A percentile compares a stretch with the other conserved stretches of the same genome.
phyloP scores from a whole-genome alignment of 2,888 invertebrate species.

The Cactoblastis cactorum region DNA sequence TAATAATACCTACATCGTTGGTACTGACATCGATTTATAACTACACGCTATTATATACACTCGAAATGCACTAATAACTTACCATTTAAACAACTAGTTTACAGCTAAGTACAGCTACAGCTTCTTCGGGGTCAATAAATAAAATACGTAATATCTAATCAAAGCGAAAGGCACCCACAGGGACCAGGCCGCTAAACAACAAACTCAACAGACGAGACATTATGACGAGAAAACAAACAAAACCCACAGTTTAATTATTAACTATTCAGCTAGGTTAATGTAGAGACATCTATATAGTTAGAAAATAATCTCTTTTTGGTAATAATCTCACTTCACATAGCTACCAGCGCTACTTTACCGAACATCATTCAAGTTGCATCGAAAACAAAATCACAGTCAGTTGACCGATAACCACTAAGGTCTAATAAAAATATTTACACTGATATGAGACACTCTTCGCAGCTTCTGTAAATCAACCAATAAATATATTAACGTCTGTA shows the following conservation, averaged over 20 bases:
- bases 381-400: constrained; percentile 73
- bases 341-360: constrained; percentile 50
- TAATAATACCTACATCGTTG: constrained; percentile 75
- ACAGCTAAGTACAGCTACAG: constrained; percentile 52
- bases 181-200: constrained; percentile 39
- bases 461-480: constrained; percentile 55
- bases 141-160: constrained; percentile 50
- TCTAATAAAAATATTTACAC: constrained; percentile 61
- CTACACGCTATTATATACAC: constrained; percentile 68
- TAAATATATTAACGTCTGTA: constrained; percentile 52
- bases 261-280: constrained; percentile 54
- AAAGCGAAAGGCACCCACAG: constrained; percentile 33
- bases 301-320: constrained; percentile 77
- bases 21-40: constrained; percentile 69
- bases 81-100: constrained; percentile 57
- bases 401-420: constrained; percentile 42
- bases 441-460: constrained; percentile 59
- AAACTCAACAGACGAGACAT: constrained; percentile 53
- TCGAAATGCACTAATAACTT: constrained; percentile 53
- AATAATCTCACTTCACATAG: constrained; percentile 73
- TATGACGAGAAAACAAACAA: constrained; percentile 41
- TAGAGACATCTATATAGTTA: constrained; percentile 47
- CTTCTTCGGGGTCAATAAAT: constrained; percentile 65
- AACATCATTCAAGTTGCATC: constrained; percentile 55
- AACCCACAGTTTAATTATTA: constrained; percentile 36